These are phyloP conservation scores for Trogon melanurus DNA, from an alignment of 2,113 vertebrate genomes.

Conservation along the genomic window DNA sequence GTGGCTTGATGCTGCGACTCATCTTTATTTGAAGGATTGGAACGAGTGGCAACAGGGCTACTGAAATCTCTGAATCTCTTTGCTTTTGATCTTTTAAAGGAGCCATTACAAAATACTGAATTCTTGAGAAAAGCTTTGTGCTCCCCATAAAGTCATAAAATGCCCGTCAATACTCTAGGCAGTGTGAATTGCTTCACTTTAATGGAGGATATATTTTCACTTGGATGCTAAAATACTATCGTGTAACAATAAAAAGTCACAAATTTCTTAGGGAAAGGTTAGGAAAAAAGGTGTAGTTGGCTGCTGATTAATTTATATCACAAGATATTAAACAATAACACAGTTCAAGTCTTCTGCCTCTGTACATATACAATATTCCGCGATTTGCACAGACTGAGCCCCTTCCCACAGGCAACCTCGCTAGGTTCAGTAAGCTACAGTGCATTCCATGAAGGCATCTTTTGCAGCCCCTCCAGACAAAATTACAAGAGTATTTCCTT, in stretches of 20 bases:
- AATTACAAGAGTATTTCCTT: constrained; percentile 21
- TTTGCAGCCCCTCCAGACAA: neutral
- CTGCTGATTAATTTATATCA: neutral
- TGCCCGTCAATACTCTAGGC: neutral
- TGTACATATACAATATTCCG: neutral
- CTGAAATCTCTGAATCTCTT: neutral
- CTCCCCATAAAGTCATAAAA: constrained; percentile 9
- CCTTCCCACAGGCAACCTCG: neutral
- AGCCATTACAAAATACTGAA: constrained; percentile 1
- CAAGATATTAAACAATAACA: neutral
- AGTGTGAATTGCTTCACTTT: constrained; percentile 20
- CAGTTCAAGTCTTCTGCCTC: neutral
- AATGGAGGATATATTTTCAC: constrained; percentile 19
- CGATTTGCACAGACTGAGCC: neutral
- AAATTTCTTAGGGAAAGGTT: neutral
- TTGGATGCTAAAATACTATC: constrained; percentile 18
- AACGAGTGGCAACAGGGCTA: constrained; percentile 1
- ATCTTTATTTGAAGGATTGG: neutral
- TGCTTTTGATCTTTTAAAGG: constrained; percentile 12
- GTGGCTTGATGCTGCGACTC: neutral
- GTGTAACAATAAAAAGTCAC: neutral
- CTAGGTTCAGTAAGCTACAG: neutral
- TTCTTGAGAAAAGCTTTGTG: neutral
- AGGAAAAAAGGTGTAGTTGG: neutral
- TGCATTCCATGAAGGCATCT: constrained; percentile 14